phyloP scores from a whole-genome alignment of 2,888 invertebrate genomes.

The Drosophila pseudotalamancana region DNA sequence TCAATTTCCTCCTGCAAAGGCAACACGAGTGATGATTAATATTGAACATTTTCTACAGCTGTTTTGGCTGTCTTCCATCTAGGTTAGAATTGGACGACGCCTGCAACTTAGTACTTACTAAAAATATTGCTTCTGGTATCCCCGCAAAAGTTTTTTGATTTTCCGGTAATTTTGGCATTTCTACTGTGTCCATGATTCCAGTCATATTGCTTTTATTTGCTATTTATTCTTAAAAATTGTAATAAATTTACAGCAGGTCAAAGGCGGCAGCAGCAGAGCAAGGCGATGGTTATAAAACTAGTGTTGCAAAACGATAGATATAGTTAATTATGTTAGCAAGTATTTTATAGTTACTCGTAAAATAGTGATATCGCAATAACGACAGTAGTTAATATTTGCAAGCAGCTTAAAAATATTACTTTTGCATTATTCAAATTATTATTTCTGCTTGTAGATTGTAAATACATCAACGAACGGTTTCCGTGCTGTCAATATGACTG shows the following conservation, averaged over 20 bases:
- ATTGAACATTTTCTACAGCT: constrained; percentile 37
- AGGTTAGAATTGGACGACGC: constrained; percentile 64
- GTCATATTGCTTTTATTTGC: constrained; percentile 72
- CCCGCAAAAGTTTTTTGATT: constrained; percentile 89
- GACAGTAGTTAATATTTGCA: no score
- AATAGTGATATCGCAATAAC: neutral
- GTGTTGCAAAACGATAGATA: constrained; percentile 23
- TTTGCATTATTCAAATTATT: no score
- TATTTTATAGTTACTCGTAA: constrained; percentile 11
- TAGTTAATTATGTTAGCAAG: neutral
- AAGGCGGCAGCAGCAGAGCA: constrained; percentile 31
- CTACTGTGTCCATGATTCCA: constrained; percentile 81
- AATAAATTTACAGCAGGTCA: constrained; percentile 67
- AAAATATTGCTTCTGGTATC: constrained; percentile 94
- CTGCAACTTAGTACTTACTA: constrained; percentile 87
- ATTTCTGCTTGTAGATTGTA: no score
- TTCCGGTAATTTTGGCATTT: constrained; percentile 84
- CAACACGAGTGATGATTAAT: constrained; percentile 45
- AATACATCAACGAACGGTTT: no score
- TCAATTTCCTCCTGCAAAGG: constrained; percentile 95
- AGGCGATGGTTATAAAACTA: constrained; percentile 23
- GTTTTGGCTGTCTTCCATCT: constrained; percentile 40
- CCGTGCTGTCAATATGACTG: neutral
- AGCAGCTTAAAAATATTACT: no score
- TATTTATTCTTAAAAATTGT: constrained; percentile 33